phyloP scores from a whole-genome alignment of 2,888 invertebrate species.

The Spilarctia lutea region DNA sequence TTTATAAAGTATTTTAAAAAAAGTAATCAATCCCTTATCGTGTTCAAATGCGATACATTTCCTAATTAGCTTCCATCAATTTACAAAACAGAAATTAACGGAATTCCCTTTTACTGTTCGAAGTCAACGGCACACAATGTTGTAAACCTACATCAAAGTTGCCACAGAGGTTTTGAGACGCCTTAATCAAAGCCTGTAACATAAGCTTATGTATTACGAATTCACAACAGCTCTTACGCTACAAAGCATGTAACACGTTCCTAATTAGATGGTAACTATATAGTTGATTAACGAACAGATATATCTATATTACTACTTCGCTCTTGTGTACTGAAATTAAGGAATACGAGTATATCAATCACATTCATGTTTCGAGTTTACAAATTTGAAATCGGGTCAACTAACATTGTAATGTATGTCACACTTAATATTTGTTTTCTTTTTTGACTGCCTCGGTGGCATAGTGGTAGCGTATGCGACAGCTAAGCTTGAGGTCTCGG shows the following conservation, averaged over 20 bases:
- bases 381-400: slow-evolving; percentile 24
- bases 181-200: slow-evolving; percentile 37
- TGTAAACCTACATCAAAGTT: slow-evolving; percentile 37
- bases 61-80: slow-evolving; percentile 36
- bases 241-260: slow-evolving; percentile 36
- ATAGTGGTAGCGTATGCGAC: too few species aligned
- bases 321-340: slow-evolving; percentile 11
- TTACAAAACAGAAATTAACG: slow-evolving; percentile 35
- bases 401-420: background rate
- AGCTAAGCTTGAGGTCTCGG: too few species aligned
- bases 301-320: slow-evolving; percentile 7
- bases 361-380: background rate
- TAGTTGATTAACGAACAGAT: slow-evolving; percentile 32
- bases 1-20: slow-evolving; percentile 30
- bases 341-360: slow-evolving; percentile 7
- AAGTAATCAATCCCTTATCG: slow-evolving; percentile 30
- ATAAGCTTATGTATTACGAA: slow-evolving; percentile 19
- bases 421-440: background rate
- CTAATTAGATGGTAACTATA: slow-evolving; percentile 30
- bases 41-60: slow-evolving; percentile 33
- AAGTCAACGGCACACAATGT: slow-evolving; percentile 28
- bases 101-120: slow-evolving; percentile 35
- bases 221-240: slow-evolving; percentile 16
- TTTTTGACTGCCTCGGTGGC: too few species aligned
- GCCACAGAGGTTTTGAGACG: slow-evolving; percentile 5